A percentile compares a stretch with the other conserved stretches of the same genome.
Conservation (phyloP, 2,888 invertebrate genomes). For the Microctonus brassicae region DNA sequence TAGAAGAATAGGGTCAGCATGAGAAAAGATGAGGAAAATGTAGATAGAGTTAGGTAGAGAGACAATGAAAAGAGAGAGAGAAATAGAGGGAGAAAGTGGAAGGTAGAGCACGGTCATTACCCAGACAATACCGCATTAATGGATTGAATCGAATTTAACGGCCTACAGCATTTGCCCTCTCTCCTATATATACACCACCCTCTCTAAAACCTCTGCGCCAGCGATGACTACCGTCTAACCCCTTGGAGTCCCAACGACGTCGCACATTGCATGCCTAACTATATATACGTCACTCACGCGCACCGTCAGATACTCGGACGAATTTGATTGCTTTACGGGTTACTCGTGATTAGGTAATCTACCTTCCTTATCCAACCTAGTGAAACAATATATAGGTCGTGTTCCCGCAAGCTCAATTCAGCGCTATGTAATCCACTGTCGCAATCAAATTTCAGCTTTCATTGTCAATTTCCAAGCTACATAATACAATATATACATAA, state of each 20-base stretch:
- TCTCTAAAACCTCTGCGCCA: background rate
- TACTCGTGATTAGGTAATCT: constrained; percentile 66
- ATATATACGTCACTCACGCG: constrained; percentile 44
- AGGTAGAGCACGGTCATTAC: constrained; percentile 55
- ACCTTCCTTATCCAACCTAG: constrained; percentile 43
- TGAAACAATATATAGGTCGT: background rate
- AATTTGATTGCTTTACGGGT: constrained; percentile 67
- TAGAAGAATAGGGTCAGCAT: constrained; percentile 52
- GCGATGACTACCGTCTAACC: constrained; percentile 14
- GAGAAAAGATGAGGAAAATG: constrained; percentile 3
- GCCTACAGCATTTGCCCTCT: constrained; percentile 50
- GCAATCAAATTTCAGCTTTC: background rate
- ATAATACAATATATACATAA: too few relatives aligned
- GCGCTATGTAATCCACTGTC: background rate
- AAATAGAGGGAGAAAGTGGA: constrained; percentile 24
- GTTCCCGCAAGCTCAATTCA: background rate
- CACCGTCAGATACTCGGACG: constrained; percentile 54
- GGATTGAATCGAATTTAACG: constrained; percentile 66
- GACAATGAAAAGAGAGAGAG: constrained; percentile 31
- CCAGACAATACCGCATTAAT: constrained; percentile 65
- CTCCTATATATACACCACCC: constrained; percentile 23
- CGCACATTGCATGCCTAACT: constrained; percentile 39
- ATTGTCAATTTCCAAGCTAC: background rate
- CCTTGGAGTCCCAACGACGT: constrained; percentile 32
- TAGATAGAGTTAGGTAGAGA: constrained; percentile 8